Percentiles rank a stretch among this genome's conserved stretches.
Conservation (phyloP, 2,113 vertebrate genomes). For the Nannospalax galili region DNA sequence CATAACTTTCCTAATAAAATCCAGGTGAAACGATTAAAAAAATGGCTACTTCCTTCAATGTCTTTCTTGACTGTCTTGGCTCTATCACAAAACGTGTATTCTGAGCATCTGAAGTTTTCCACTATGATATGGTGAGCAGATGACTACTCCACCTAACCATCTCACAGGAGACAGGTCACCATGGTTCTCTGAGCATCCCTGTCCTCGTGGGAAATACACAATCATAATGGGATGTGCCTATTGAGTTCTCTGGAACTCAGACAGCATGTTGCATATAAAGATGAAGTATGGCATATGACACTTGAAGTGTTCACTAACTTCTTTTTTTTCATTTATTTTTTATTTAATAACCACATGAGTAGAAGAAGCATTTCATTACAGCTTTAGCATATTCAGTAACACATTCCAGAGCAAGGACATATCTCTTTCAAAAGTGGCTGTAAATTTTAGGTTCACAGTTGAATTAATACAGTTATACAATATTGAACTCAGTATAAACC, state of each 20-base stretch:
- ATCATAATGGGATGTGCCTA: not conserved
- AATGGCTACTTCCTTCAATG: not conserved
- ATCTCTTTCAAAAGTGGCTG: too few relatives aligned
- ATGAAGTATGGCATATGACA: not conserved
- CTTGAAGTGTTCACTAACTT: too few relatives aligned
- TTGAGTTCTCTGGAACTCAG: not conserved
- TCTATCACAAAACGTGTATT: not conserved
- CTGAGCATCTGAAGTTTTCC: not conserved
- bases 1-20: not conserved
- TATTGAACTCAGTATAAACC: too few relatives aligned
- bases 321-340: too few relatives aligned
- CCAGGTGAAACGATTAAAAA: not conserved
- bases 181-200: not conserved
- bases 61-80: not conserved
- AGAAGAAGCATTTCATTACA: too few relatives aligned
- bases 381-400: too few relatives aligned
- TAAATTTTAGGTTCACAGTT: too few relatives aligned
- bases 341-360: too few relatives aligned
- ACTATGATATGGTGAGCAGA: too few relatives aligned
- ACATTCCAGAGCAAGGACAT: too few relatives aligned
- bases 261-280: not conserved
- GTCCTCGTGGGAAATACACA: not conserved
- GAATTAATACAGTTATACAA: too few relatives aligned
- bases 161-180: too few relatives aligned
- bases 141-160: not conserved